These are phyloP conservation scores for Piaya cayana DNA, from an alignment of 2,113 vertebrate species.

Conservation along the genomic window DNA sequence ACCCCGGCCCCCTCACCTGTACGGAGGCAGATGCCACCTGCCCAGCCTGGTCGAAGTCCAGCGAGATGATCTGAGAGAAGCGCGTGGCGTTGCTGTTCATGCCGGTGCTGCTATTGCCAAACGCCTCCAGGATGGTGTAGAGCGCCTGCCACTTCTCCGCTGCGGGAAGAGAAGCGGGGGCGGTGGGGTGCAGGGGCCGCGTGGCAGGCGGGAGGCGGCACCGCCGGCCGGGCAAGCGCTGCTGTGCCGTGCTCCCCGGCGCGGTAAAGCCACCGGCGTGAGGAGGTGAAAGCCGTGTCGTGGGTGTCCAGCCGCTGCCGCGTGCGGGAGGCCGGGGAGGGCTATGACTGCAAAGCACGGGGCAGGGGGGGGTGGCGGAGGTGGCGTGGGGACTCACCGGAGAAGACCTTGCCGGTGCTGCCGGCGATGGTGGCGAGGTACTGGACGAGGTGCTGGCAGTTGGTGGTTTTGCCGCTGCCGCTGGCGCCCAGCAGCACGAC, in stretches of 20 bases:
- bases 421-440: conserved; percentile 92
- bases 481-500: conserved; percentile 89
- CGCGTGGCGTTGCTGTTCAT: conserved; percentile 92
- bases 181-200: neutral
- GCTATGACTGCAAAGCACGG: too few species aligned
- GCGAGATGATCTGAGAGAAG: conserved; percentile 94
- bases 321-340: too few species aligned
- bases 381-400: conserved; percentile 75
- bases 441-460: conserved; percentile 94
- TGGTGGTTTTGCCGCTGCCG: conserved; percentile 94
- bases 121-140: conserved; percentile 93
- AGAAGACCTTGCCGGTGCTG: conserved; percentile 91
- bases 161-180: conserved; percentile 65
- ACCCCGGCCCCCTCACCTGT: conserved; percentile 81
- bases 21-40: conserved; percentile 95
- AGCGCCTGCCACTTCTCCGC: conserved; percentile 98
- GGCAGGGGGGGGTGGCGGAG: too few species aligned
- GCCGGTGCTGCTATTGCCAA: conserved; percentile 90
- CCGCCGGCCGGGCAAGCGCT: neutral
- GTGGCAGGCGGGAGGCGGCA: neutral
- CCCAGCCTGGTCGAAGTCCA: conserved; percentile 96
- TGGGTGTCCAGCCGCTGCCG: accelerated
- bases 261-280: accelerated
- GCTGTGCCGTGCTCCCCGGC: neutral
- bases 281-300: neutral